phyloP scores from a whole-genome alignment of 1,140 invertebrate species.

The Hermetia illucens region DNA sequence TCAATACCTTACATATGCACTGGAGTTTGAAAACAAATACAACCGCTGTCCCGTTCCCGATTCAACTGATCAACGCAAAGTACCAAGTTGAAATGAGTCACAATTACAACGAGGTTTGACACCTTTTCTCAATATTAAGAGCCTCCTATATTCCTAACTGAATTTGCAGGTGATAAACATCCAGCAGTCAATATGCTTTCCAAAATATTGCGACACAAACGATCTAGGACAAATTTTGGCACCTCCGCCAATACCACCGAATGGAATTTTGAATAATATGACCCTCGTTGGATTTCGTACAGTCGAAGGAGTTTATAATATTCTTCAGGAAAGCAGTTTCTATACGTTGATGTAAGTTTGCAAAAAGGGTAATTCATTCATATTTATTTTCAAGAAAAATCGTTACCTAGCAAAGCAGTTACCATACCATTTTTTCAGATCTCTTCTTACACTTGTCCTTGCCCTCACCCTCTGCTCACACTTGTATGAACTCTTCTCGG shows the following conservation, averaged over 20 bases:
- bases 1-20: not conserved
- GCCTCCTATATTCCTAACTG: not conserved
- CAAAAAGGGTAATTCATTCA: no score
- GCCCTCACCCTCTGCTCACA: slow-evolving; percentile 2
- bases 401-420: no score
- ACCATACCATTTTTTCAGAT: no score
- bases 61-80: slow-evolving; percentile 6
- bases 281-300: slow-evolving; percentile 6
- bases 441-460: no score
- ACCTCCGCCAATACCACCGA: slow-evolving; percentile 7
- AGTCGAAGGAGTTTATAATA: slow-evolving; percentile 4
- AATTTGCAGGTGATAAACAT: slow-evolving; percentile 1
- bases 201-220: slow-evolving; percentile 4
- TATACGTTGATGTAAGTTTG: slow-evolving; percentile 10
- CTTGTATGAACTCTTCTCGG: slow-evolving; percentile 4
- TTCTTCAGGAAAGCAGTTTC: slow-evolving; percentile 7
- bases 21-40: slow-evolving; percentile 2
- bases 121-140: not conserved
- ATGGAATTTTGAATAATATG: slow-evolving; percentile 7
- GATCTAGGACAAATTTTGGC: slow-evolving; percentile 8
- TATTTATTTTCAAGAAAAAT: no score
- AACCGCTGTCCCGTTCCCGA: slow-evolving; percentile 8
- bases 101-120: slow-evolving; percentile 4
- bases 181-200: slow-evolving; percentile 10
- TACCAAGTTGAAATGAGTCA: slow-evolving; percentile 7